Conservation (phyloP, 2,888 invertebrate species). For the Theodoxus fluviatilis region DNA sequence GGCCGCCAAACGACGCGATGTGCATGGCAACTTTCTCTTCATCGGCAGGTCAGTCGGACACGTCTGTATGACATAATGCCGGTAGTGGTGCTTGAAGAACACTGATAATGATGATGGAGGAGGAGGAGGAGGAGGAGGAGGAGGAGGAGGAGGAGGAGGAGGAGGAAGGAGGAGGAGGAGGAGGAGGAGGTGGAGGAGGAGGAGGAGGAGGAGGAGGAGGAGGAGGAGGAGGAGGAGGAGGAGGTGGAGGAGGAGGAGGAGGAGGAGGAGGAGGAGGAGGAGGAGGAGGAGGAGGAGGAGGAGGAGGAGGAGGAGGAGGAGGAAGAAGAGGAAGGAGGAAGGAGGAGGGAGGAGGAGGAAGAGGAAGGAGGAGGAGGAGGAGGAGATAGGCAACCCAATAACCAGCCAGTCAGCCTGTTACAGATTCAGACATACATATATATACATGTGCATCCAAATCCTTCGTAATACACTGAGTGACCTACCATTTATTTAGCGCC, state of each 20-base stretch:
- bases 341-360: not conserved
- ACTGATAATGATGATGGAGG: not conserved
- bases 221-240: not conserved
- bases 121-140: not conserved
- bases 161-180: not conserved
- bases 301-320: not conserved
- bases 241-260: not conserved
- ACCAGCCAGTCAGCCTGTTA: not conserved
- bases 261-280: not conserved
- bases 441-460: no score
- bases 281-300: not conserved
- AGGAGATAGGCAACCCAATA: not conserved
- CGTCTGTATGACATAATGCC: not conserved
- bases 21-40: slow-evolving; percentile 72
- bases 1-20: slow-evolving; percentile 71
- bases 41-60: slow-evolving; percentile 71
- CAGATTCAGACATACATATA: not conserved
- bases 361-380: not conserved
- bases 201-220: not conserved
- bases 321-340: not conserved
- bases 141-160: not conserved
- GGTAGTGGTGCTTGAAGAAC: no score
- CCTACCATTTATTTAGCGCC: no score
- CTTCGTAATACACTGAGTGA: no score
- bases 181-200: not conserved